These are phyloP conservation scores for Thaumatotibia leucotreta DNA, from an alignment of 1,140 invertebrate species.

Conservation along the genomic window DNA sequence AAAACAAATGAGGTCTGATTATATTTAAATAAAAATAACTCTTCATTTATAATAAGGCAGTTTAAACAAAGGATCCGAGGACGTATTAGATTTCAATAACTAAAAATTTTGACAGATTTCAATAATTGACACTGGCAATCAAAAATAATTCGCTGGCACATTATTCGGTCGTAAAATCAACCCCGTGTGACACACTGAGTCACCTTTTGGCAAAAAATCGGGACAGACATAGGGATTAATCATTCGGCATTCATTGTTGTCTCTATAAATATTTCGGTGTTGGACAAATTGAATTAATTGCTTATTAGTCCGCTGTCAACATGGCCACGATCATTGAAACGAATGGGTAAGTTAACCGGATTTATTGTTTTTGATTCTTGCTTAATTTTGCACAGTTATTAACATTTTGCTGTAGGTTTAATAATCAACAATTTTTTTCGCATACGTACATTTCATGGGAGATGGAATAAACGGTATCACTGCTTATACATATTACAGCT, in stretches of 20 bases:
- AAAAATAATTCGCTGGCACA: background rate
- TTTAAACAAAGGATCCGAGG: background rate
- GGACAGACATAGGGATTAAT: conserved; percentile 23
- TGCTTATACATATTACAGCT: too few relatives aligned
- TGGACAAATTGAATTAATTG: conserved; percentile 13
- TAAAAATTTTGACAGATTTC: too few relatives aligned
- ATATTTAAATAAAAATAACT: background rate
- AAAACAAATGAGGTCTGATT: too few relatives aligned
- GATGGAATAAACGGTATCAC: too few relatives aligned
- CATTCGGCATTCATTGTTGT: conserved; percentile 17
- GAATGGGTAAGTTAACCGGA: conserved; percentile 30
- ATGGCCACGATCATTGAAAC: conserved; percentile 34
- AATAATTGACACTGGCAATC: too few relatives aligned
- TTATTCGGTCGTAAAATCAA: background rate
- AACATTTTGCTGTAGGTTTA: too few relatives aligned
- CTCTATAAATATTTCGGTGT: conserved; percentile 24
- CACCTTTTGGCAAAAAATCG: conserved; percentile 30
- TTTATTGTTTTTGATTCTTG: conserved; percentile 19
- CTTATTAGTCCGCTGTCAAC: conserved; percentile 14
- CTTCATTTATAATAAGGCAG: background rate
- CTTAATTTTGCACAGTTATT: too few relatives aligned
- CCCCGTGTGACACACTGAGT: conserved; percentile 1
- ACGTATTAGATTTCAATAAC: too few relatives aligned
- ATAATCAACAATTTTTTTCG: too few relatives aligned
- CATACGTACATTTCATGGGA: too few relatives aligned